Evolutionary conservation across 2,797 vertebrate genomes (phyloP).

Genomic region (Heteromormyrus szaboi): DNA sequence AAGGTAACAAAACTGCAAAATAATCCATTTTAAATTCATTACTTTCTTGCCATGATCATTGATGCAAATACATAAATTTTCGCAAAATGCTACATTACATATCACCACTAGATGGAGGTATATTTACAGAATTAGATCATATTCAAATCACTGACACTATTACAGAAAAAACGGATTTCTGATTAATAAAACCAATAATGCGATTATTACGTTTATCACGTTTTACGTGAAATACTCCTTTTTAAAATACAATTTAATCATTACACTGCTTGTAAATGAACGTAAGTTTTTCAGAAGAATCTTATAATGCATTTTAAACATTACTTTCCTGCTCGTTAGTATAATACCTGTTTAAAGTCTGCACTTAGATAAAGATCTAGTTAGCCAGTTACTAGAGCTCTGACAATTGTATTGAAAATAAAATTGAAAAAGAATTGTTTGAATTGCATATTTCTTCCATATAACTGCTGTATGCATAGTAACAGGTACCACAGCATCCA

Average conservation of each 20-base stretch:
- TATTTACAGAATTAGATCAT: constrained; percentile 13
- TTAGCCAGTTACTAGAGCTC: background rate
- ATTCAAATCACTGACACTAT: background rate
- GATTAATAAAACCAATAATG: background rate
- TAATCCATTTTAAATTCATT: background rate
- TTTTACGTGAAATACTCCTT: background rate
- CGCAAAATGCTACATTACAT: background rate
- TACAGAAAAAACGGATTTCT: background rate
- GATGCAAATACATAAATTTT: background rate
- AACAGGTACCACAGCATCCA: background rate
- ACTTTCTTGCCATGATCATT: background rate
- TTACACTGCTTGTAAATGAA: background rate
- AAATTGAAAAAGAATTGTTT: background rate
- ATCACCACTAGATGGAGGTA: constrained; percentile 20
- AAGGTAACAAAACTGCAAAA: background rate
- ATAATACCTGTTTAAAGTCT: background rate
- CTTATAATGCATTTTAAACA: background rate
- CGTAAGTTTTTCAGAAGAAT: background rate
- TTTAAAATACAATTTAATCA: background rate
- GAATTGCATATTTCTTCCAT: background rate
- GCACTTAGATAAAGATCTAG: background rate
- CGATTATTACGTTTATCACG: background rate
- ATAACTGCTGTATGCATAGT: background rate
- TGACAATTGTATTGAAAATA: background rate
- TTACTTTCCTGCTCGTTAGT: background rate